A percentile compares a stretch with the other conserved stretches of the same genome.
Conservation (phyloP, 1,140 invertebrate species). For the Sitobion miscanthi region DNA sequence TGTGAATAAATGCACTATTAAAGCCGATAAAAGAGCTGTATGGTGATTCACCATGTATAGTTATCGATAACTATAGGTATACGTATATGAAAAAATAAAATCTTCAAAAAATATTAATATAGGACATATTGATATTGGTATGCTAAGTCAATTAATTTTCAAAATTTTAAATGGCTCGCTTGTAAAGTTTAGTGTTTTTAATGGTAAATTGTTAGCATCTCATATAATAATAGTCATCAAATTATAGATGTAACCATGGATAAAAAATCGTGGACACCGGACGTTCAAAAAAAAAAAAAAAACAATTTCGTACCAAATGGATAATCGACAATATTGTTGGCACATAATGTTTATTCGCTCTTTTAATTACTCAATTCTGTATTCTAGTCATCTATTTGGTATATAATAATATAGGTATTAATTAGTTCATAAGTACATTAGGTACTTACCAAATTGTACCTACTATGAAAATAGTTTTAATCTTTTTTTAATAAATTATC, state of each 20-base stretch:
- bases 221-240: neutral
- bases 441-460: neutral
- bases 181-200: neutral
- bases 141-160: too few relatives aligned
- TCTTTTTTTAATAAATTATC: neutral
- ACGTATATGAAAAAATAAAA: too few relatives aligned
- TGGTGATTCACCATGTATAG: too few relatives aligned
- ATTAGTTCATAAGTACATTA: neutral
- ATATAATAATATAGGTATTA: neutral
- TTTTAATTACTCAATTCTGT: neutral
- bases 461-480: neutral
- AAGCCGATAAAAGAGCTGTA: too few relatives aligned
- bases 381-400: neutral
- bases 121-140: too few relatives aligned
- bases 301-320: neutral
- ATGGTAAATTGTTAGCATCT: neutral
- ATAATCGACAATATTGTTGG: neutral
- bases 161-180: too few relatives aligned
- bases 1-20: too few relatives aligned
- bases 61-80: too few relatives aligned
- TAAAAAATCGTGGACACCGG: neutral
- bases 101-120: too few relatives aligned
- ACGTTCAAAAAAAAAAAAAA: neutral
- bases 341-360: neutral
- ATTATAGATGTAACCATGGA: neutral